Conservation (phyloP, 2,888 invertebrate genomes). For the Harpalus rubripes region DNA sequence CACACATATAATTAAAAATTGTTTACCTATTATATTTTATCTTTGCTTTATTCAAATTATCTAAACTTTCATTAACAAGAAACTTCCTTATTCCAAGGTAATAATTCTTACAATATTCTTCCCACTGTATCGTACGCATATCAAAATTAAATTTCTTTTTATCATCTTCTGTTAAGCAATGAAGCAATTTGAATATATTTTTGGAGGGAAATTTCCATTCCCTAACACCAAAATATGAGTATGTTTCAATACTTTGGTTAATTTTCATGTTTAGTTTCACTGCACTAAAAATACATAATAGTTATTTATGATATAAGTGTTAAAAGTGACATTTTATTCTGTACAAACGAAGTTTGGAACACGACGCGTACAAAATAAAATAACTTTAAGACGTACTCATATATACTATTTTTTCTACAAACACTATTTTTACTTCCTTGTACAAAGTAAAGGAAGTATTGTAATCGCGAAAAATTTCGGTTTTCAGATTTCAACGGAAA, state of each 20-base stretch:
- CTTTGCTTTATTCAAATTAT: conserved; percentile 40
- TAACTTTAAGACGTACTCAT: too few species aligned
- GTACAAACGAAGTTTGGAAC: too few species aligned
- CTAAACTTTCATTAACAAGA: conserved; percentile 42
- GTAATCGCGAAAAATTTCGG: too few species aligned
- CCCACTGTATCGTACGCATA: conserved; percentile 32
- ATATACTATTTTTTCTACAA: too few species aligned
- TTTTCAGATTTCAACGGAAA: too few species aligned
- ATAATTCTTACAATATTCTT: conserved; percentile 49
- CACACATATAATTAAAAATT: too few species aligned
- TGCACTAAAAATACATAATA: too few species aligned
- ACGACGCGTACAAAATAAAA: too few species aligned
- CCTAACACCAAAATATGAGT: conserved; percentile 22
- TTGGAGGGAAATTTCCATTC: conserved; percentile 48
- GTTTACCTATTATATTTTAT: neutral
- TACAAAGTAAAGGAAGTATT: too few species aligned
- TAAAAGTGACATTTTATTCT: too few species aligned
- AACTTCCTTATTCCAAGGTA: conserved; percentile 19
- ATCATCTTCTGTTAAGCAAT: conserved; percentile 25
- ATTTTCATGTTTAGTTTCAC: conserved; percentile 33
- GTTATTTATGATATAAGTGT: too few species aligned
- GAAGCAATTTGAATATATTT: conserved; percentile 39
- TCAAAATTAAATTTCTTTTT: conserved; percentile 59
- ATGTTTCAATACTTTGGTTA: neutral
- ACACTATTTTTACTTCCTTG: too few species aligned